These are phyloP conservation scores for Cerastis rubricosa DNA, from an alignment of 2,888 invertebrate genomes.

Conservation along the genomic window DNA sequence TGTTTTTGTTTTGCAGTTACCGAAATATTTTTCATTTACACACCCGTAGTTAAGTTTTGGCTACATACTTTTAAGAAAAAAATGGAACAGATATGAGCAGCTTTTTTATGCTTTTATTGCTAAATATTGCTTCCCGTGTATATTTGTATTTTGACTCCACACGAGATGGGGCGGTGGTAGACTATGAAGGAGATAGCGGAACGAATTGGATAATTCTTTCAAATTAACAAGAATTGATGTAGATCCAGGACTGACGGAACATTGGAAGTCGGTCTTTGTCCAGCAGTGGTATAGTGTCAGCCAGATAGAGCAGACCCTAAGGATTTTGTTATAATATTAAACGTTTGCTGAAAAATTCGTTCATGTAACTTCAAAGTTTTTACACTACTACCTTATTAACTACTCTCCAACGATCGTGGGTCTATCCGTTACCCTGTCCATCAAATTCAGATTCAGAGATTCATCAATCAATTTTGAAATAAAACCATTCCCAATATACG, in stretches of 20 bases:
- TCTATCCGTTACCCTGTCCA: background rate
- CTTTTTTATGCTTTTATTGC: background rate
- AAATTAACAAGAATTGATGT: background rate
- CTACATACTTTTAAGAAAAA: conserved; percentile 10
- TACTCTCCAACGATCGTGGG: background rate
- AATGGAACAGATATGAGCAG: background rate
- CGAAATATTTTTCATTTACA: conserved; percentile 48
- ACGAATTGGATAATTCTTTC: background rate
- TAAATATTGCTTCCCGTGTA: background rate
- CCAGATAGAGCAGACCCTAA: no score
- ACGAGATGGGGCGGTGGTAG: no score
- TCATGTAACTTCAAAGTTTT: background rate
- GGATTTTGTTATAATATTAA: no score
- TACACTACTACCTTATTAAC: background rate
- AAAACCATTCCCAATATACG: background rate
- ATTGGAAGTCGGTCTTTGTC: background rate
- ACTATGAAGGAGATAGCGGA: background rate
- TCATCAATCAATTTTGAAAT: conserved; percentile 27
- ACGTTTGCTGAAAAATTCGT: background rate
- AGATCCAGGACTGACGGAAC: background rate
- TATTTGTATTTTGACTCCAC: background rate
- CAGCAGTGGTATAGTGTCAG: background rate
- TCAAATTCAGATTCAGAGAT: conserved; percentile 30
- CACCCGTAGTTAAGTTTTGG: conserved; percentile 45
- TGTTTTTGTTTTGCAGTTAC: conserved; percentile 55